Evolutionary conservation across 2,888 invertebrate species (phyloP).

Genomic region (Parnassius apollo): DNA sequence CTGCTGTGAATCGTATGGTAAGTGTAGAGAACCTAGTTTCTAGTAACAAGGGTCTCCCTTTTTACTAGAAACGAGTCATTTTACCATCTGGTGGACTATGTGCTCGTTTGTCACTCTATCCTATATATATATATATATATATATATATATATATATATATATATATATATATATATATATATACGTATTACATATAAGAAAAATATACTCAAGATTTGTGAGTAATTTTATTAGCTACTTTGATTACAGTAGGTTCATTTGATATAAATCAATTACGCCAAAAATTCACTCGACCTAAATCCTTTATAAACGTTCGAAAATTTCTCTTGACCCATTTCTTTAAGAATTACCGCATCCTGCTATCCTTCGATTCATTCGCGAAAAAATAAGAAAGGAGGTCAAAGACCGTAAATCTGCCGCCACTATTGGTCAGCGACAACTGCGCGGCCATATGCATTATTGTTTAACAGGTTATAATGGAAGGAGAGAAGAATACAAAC

Average conservation of each 20-base stretch:
- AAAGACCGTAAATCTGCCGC: conserved; percentile 45
- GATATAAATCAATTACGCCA: conserved; percentile 41
- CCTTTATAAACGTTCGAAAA: conserved; percentile 42
- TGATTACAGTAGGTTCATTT: neutral
- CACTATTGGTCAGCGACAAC: conserved; percentile 39
- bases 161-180: too few relatives aligned
- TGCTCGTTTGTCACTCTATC: too few relatives aligned
- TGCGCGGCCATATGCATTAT: conserved; percentile 49
- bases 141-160: too few relatives aligned
- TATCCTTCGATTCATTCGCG: conserved; percentile 33
- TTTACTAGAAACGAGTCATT: too few relatives aligned
- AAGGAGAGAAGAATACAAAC: conserved; percentile 71
- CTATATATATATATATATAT: too few relatives aligned
- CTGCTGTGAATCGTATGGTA: too few relatives aligned
- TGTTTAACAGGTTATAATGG: conserved; percentile 59
- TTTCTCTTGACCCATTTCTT: conserved; percentile 67
- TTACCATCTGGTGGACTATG: too few relatives aligned
- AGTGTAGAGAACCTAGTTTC: too few relatives aligned
- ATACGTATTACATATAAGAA: too few relatives aligned
- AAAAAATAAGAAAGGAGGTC: conserved; percentile 54
- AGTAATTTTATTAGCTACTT: too few relatives aligned
- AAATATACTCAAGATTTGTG: too few relatives aligned
- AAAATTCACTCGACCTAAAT: conserved; percentile 64
- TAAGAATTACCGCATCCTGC: conserved; percentile 49
- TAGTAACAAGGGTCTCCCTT: too few relatives aligned